Percentiles rank a stretch among this genome's conserved stretches.
Evolutionary conservation across 1,140 invertebrate genomes (phyloP).

Genomic region (Manduca sexta): DNA sequence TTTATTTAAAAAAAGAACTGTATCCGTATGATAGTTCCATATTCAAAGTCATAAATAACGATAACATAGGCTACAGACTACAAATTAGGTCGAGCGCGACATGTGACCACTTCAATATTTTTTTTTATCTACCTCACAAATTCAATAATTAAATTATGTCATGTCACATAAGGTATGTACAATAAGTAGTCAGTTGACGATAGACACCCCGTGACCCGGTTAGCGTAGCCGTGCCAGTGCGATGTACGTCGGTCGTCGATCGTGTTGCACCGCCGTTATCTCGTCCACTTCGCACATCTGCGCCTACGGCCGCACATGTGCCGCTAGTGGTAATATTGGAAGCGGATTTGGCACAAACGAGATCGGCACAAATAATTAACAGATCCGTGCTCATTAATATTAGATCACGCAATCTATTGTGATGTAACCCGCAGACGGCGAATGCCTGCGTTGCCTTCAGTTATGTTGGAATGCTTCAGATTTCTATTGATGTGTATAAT

Average conservation of each 20-base stretch:
- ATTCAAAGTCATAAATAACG: too few species aligned
- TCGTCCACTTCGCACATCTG: slow-evolving; percentile 11
- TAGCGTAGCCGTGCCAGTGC: slow-evolving; percentile 24
- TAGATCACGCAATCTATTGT: neutral
- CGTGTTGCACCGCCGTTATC: slow-evolving; percentile 18
- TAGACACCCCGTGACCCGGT: slow-evolving; percentile 31
- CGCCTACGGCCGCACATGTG: neutral
- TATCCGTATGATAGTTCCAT: too few species aligned
- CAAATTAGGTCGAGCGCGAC: too few species aligned
- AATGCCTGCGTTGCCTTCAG: too few species aligned
- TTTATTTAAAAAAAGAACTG: too few species aligned
- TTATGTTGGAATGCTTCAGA: too few species aligned
- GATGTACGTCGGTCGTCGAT: slow-evolving; percentile 10
- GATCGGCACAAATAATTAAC: neutral
- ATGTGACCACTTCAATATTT: too few species aligned
- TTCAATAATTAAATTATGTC: slow-evolving; percentile 24
- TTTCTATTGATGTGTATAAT: too few species aligned
- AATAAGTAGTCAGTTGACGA: slow-evolving; percentile 12
- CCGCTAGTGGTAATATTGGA: neutral
- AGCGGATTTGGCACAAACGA: neutral
- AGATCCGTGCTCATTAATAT: neutral
- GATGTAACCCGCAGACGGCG: neutral
- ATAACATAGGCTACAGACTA: too few species aligned
- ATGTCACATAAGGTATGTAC: slow-evolving; percentile 26
- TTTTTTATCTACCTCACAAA: slow-evolving; percentile 2